A percentile compares a stretch with the other conserved stretches of the same genome.
Evolutionary conservation across 2,797 vertebrate genomes (phyloP).

Genomic region (Onychomys arenicola): DNA sequence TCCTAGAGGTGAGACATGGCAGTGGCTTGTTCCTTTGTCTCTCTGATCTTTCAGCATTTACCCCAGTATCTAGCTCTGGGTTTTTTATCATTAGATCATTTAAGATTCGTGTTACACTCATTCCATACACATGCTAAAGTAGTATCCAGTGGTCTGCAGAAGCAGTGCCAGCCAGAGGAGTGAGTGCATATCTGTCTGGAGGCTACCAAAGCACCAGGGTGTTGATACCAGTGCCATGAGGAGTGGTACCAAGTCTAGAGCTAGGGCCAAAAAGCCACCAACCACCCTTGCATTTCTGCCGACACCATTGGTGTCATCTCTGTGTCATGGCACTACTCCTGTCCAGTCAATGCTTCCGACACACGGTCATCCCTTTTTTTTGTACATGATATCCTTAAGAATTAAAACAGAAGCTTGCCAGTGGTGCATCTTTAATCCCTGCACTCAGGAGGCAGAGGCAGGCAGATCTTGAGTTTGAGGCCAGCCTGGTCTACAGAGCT

Average conservation of each 20-base stretch:
- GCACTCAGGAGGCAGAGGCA: not conserved
- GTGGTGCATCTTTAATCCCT: not conserved
- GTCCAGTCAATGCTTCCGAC: not conserved
- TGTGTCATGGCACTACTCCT: not conserved
- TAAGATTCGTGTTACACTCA: too few species aligned
- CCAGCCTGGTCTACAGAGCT: not conserved
- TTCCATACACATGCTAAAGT: not conserved
- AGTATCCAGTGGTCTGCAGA: not conserved
- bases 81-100: too few species aligned
- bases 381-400: not conserved
- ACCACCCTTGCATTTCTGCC: not conserved
- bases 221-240: not conserved
- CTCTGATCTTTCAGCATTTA: too few species aligned
- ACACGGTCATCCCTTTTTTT: not conserved
- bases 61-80: too few species aligned
- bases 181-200: not conserved
- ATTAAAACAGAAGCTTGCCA: not conserved
- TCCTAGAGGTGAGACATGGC: too few species aligned
- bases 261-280: not conserved
- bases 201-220: not conserved
- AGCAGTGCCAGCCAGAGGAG: not conserved
- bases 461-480: not conserved
- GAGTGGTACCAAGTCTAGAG: not conserved
- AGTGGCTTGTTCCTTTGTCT: too few species aligned
- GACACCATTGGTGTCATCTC: not conserved